phyloP scores from a whole-genome alignment of 2,113 vertebrate species.

The Lasiurus cinereus region DNA sequence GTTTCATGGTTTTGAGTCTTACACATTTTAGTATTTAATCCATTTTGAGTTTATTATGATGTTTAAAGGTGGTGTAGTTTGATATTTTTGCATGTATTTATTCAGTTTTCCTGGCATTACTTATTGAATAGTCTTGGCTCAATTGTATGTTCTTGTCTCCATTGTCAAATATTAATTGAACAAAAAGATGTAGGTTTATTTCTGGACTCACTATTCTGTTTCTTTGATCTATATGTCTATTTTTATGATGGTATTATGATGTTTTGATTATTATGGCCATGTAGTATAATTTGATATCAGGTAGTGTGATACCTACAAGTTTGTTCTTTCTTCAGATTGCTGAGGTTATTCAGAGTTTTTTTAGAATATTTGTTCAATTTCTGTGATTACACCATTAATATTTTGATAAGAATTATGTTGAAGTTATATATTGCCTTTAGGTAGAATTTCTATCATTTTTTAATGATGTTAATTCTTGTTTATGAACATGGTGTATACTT shows the following conservation, averaged over 20 bases:
- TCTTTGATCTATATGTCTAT: neutral
- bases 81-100: neutral
- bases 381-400: neutral
- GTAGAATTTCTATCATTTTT: neutral
- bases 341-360: neutral
- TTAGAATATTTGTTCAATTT: neutral
- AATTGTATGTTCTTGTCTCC: neutral
- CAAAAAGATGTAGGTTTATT: neutral
- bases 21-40: neutral
- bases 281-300: neutral
- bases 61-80: neutral
- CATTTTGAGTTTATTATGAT: neutral
- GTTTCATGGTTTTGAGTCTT: neutral
- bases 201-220: neutral
- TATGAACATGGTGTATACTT: too few species aligned
- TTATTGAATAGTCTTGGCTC: neutral
- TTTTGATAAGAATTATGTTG: neutral
- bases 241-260: neutral
- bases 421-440: neutral
- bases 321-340: too few species aligned
- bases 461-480: neutral
- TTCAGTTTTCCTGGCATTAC: neutral
- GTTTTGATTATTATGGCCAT: neutral
- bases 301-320: neutral
- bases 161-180: neutral